Conservation (phyloP, 2,888 invertebrate species). For the Drosophila tanythrix region DNA sequence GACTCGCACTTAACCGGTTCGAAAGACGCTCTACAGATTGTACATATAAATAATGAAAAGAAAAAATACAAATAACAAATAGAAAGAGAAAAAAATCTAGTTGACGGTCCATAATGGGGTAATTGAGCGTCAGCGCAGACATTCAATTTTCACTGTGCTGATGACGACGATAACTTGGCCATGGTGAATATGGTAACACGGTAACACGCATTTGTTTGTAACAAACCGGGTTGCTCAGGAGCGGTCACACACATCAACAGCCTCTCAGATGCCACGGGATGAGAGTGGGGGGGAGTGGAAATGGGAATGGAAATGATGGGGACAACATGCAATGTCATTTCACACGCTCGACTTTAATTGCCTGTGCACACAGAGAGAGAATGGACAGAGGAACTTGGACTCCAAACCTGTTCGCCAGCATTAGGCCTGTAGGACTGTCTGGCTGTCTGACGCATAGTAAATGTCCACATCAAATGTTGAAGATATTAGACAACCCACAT, state of each 20-base stretch:
- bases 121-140: constrained; percentile 57
- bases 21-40: neutral
- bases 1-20: constrained; percentile 25
- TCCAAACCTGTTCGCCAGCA: constrained; percentile 27
- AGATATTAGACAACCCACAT: constrained; percentile 42
- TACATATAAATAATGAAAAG: constrained; percentile 11
- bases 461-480: constrained; percentile 18
- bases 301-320: constrained; percentile 10
- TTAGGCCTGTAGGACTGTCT: constrained; percentile 28
- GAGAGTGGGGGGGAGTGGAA: neutral
- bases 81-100: constrained; percentile 65
- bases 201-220: constrained; percentile 67
- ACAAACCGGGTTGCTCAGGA: constrained; percentile 33
- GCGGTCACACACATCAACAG: constrained; percentile 40
- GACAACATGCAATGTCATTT: constrained; percentile 55
- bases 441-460: neutral
- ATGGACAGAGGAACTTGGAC: neutral
- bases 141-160: constrained; percentile 65
- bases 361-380: neutral
- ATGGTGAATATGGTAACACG: constrained; percentile 58
- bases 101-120: constrained; percentile 68
- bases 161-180: neutral
- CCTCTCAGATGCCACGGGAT: constrained; percentile 4
- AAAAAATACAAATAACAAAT: constrained; percentile 18
- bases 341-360: constrained; percentile 68